These are phyloP conservation scores for Lordiphosa mommai DNA, from an alignment of 1,140 invertebrate species.

Conservation along the genomic window DNA sequence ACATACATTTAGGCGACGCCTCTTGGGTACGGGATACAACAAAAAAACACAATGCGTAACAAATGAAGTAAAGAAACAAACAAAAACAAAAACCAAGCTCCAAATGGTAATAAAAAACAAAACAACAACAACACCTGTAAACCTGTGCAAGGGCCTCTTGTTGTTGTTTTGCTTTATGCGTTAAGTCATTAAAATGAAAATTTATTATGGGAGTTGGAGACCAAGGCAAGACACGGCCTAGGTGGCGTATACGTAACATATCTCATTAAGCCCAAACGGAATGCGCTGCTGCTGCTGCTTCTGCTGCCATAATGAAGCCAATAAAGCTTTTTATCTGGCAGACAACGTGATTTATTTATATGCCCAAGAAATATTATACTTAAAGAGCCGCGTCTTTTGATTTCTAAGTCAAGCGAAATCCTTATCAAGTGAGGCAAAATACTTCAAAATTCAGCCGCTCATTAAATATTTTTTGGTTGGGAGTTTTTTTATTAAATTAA, in stretches of 20 bases:
- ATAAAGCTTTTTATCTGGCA: constrained; percentile 74
- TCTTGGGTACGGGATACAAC: constrained; percentile 33
- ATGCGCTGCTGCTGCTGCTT: constrained; percentile 2
- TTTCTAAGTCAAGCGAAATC: too few species aligned
- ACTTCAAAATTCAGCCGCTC: too few species aligned
- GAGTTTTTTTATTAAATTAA: too few species aligned
- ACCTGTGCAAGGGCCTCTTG: constrained; percentile 27
- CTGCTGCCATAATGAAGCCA: constrained; percentile 64
- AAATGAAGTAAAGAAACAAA: constrained; percentile 69
- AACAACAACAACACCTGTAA: constrained; percentile 57
- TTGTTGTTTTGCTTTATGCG: constrained; percentile 69
- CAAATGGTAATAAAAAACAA: constrained; percentile 54
- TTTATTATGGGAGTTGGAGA: constrained; percentile 64
- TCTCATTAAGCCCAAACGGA: constrained; percentile 58
- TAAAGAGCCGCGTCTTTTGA: neutral
- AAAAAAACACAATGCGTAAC: constrained; percentile 50
- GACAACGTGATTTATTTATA: constrained; percentile 72
- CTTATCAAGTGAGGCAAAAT: too few species aligned
- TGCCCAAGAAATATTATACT: constrained; percentile 54
- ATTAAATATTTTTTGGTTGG: too few species aligned
- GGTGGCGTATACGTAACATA: constrained; percentile 51
- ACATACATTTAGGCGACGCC: constrained; percentile 59
- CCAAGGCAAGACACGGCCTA: neutral
- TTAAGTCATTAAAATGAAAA: constrained; percentile 77
- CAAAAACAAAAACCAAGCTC: constrained; percentile 27